phyloP scores from a whole-genome alignment of 2,113 vertebrate species.

The Leucopsar rothschildi region DNA sequence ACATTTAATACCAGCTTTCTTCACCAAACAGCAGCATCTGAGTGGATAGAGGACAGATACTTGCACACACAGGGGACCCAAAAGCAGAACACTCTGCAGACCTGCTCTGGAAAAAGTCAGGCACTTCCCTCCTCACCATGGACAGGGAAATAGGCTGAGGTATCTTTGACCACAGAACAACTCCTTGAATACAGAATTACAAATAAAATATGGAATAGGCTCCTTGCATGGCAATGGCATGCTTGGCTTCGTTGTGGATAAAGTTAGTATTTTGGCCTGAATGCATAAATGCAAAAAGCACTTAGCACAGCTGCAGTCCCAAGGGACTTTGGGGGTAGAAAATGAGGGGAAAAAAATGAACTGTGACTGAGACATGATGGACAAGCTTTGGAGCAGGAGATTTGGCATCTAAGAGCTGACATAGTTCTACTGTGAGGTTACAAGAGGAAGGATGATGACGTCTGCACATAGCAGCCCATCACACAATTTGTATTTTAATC shows the following conservation, averaged over 20 bases:
- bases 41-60: neutral
- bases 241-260: neutral
- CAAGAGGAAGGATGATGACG: neutral
- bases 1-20: neutral
- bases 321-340: neutral
- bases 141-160: neutral
- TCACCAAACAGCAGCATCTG: neutral
- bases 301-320: neutral
- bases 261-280: neutral
- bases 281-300: neutral
- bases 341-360: neutral
- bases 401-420: neutral
- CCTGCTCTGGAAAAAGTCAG: neutral
- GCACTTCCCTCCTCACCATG: neutral
- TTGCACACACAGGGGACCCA: neutral
- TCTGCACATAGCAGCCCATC: neutral
- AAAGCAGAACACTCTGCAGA: neutral
- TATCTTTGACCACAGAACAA: neutral
- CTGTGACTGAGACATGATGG: neutral
- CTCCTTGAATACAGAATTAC: neutral
- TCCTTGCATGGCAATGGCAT: neutral
- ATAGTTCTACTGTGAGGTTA: neutral
- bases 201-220: neutral
- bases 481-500: neutral
- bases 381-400: neutral